Evolutionary conservation across 2,888 invertebrate genomes (phyloP).

Genomic region (Dione juno): DNA sequence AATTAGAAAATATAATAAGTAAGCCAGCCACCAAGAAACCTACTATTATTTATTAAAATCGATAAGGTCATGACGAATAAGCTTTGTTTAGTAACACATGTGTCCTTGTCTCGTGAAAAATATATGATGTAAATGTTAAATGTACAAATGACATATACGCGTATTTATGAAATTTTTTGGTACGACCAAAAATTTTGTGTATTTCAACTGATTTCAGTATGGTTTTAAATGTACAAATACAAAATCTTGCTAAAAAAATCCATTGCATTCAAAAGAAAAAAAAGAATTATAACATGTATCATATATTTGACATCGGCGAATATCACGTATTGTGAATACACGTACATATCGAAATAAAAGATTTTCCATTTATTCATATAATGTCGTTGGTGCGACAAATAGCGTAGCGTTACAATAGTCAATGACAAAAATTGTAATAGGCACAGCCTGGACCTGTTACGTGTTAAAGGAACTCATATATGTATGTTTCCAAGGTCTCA

Average conservation of each 20-base stretch:
- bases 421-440: not conserved
- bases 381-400: not conserved
- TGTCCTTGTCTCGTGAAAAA: conserved; percentile 62
- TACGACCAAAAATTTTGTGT: not conserved
- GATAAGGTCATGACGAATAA: conserved; percentile 61
- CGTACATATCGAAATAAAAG: too few relatives aligned
- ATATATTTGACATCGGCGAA: not conserved
- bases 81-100: conserved; percentile 63
- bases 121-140: conserved; percentile 20
- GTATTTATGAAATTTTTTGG: too few relatives aligned
- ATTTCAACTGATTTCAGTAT: not conserved
- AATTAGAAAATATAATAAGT: not conserved
- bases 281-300: not conserved
- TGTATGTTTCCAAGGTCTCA: not conserved
- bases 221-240: too few relatives aligned
- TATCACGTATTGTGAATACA: too few relatives aligned
- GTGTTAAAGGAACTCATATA: not conserved
- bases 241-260: too few relatives aligned
- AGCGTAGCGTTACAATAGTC: not conserved
- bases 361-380: too few relatives aligned
- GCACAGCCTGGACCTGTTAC: not conserved
- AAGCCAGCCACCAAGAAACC: not conserved
- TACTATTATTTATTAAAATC: conserved; percentile 53
- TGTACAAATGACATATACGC: too few relatives aligned
- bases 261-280: too few relatives aligned